phyloP scores from a whole-genome alignment of 92 coral and sea anemone species.

The Actinernus sp. region DNA sequence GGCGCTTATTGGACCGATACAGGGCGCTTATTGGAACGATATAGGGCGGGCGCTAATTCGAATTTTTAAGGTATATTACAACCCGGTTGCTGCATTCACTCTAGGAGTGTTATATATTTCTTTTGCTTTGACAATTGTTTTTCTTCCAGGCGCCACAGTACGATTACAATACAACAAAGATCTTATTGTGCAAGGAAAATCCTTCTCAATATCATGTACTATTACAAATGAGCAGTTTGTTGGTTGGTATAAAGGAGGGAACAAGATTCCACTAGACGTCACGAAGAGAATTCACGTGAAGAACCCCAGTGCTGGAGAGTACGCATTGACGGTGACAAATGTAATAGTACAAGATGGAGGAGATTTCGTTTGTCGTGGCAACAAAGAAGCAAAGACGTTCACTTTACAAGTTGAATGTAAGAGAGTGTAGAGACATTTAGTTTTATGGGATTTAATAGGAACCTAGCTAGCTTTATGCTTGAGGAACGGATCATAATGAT shows the following conservation, averaged over 20 bases:
- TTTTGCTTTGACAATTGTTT: too few relatives aligned
- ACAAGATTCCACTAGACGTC: conserved; percentile 2
- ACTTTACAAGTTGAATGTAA: conserved; percentile 32
- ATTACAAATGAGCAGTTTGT: conserved; percentile 19
- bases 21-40: too few relatives aligned
- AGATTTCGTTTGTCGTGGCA: conserved; percentile 46
- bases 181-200: conserved; percentile 2
- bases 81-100: too few relatives aligned
- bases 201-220: neutral
- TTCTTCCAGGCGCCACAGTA: conserved; percentile 9
- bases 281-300: conserved; percentile 10
- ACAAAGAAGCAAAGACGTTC: neutral
- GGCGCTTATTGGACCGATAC: too few relatives aligned
- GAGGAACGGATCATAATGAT: neutral
- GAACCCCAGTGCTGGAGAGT: neutral
- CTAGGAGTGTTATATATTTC: too few relatives aligned
- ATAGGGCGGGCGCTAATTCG: too few relatives aligned
- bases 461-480: neutral
- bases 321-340: conserved; percentile 14
- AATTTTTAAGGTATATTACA: too few relatives aligned
- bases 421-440: neutral
- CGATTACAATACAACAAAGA: neutral
- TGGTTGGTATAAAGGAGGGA: conserved; percentile 34
- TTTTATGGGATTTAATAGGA: neutral
- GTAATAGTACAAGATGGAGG: conserved; percentile 37